Evolutionary conservation across 1,140 invertebrate genomes (phyloP).

Genomic region (Ceratitis capitata): DNA sequence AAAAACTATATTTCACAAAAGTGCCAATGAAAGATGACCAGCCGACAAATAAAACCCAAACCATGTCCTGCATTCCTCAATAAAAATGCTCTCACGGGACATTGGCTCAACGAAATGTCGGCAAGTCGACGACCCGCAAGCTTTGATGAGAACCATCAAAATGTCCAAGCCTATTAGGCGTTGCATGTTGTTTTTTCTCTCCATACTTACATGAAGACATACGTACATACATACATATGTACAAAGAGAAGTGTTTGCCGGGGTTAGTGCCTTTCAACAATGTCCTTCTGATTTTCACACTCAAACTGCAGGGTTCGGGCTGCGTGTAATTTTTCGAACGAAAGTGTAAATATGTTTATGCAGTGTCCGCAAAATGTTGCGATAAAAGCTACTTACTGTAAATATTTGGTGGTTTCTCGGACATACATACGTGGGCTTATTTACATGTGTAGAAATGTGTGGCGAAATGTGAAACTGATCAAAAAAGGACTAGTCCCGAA

Average conservation of each 20-base stretch:
- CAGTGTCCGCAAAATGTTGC: neutral
- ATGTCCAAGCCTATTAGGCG: slow-evolving; percentile 44
- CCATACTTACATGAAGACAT: neutral
- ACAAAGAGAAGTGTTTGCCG: neutral
- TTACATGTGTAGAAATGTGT: neutral
- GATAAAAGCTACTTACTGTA: neutral
- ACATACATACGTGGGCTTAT: neutral
- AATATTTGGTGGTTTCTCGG: neutral
- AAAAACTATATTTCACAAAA: neutral
- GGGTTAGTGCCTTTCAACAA: neutral
- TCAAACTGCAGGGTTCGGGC: neutral
- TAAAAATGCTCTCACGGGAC: slow-evolving; percentile 42
- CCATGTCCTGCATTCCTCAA: slow-evolving; percentile 41
- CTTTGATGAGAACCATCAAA: slow-evolving; percentile 44
- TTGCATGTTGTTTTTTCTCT: neutral
- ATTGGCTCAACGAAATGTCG: neutral
- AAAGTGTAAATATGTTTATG: neutral
- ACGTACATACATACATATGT: neutral
- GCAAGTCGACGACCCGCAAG: neutral
- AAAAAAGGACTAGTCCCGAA: too few species aligned
- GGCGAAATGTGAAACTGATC: too few species aligned
- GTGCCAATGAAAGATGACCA: slow-evolving; percentile 34
- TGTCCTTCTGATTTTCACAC: slow-evolving; percentile 13
- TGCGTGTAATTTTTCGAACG: too few species aligned
- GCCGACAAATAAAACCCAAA: slow-evolving; percentile 37